Conservation (phyloP, 2,113 vertebrate species). For the Lagopus leucura region DNA sequence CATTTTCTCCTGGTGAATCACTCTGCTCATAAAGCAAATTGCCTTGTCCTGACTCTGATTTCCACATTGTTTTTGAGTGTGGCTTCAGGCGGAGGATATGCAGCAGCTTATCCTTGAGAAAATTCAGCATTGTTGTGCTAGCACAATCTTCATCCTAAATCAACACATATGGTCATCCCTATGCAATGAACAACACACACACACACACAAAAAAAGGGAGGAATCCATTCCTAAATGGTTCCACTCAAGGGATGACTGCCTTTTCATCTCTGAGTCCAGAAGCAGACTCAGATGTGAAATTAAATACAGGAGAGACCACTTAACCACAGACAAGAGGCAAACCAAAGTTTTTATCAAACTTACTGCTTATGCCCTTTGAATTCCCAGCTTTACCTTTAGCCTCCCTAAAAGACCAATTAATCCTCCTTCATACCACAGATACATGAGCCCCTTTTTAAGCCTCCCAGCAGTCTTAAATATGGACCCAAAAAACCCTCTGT, state of each 20-base stretch:
- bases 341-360: neutral
- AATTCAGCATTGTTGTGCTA: slow-evolving; percentile 30
- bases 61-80: slow-evolving; percentile 15
- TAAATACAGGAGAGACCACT: neutral
- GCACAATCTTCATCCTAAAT: neutral
- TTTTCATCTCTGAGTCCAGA: neutral
- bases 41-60: slow-evolving; percentile 48
- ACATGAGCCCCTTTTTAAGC: neutral
- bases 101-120: slow-evolving; percentile 20
- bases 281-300: neutral
- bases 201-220: neutral
- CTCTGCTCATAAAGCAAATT: slow-evolving; percentile 51
- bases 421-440: neutral
- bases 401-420: neutral
- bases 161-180: neutral
- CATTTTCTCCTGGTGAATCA: slow-evolving; percentile 62
- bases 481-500: neutral
- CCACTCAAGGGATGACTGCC: neutral
- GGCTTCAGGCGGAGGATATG: slow-evolving; percentile 14
- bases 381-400: neutral
- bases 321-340: neutral
- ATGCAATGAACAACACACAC: neutral
- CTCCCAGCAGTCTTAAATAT: neutral
- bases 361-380: neutral
- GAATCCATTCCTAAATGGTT: neutral